Base-by-base conservation (phyloP, 2,888 invertebrate species). In the Lepidocyrtinus sp. region DNA sequence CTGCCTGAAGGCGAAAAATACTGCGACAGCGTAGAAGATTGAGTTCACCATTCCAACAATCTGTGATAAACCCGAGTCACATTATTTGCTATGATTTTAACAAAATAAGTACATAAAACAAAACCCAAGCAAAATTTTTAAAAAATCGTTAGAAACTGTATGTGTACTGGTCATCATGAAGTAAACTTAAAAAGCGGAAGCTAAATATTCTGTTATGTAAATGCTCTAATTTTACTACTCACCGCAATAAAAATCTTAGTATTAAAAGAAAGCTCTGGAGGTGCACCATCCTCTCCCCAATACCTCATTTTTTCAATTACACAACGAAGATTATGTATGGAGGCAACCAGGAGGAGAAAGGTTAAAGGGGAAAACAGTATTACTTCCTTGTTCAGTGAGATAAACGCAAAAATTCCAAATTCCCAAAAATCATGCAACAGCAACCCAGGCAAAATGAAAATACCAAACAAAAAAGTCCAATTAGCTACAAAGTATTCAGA, bases 21-120 rank as follows among this genome's bases (percentile, higher is more conserved):
- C 92, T 88, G 95, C 95, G 67, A 95, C 87, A 62, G 95, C 90
- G 88, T 96, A 96, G 0, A 95, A 89, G 0, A 89, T 91, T 1
- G 94, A 89, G 88, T 94, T 92, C 19, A 95, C 90, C 17, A 95
- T 88, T 15, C 95, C 95, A 89, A 95, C 91, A 63, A 95, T 90
- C 94, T 94, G 91, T 84, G 92, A 92, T 87, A 85, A n/a, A n/a
- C n/a, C n/a, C n/a, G n/a, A n/a, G n/a, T n/a, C n/a, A n/a, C n/a
- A n/a, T n/a, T n/a, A n/a, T n/a, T n/a, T n/a, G n/a, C n/a, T n/a
- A n/a, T n/a, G n/a, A n/a, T n/a, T n/a, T n/a, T n/a, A n/a, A n/a
- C n/a, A n/a, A n/a, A n/a, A n/a, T n/a, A n/a, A n/a, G n/a, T n/a
- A n/a, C n/a, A 79, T 84, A 84, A 87, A 87, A 87, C 84, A 81